These are phyloP conservation scores for Atherinomorus stipes DNA, from an alignment of 2,113 vertebrate species.

Conservation along the genomic window DNA sequence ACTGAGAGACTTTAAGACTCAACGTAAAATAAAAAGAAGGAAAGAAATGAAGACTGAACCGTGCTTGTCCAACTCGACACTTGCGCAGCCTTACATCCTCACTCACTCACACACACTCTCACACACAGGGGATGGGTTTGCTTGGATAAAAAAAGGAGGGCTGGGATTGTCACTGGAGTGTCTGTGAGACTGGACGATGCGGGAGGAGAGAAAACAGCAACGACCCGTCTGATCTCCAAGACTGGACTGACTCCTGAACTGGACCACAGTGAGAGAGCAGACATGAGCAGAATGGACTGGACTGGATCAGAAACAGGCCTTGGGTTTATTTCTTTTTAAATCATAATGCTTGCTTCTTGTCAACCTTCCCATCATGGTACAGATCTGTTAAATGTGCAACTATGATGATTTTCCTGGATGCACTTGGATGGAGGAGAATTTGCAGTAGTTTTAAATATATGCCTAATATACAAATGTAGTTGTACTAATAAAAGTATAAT, in stretches of 20 bases:
- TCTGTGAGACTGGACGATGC: conserved; percentile 53
- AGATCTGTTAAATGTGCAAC: background rate
- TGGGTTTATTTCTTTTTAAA: background rate
- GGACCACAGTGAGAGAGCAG: background rate
- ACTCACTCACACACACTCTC: conserved; percentile 4
- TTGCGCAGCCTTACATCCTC: conserved; percentile 12
- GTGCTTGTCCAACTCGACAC: conserved; percentile 30
- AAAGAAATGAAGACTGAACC: background rate
- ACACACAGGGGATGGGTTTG: conserved; percentile 26
- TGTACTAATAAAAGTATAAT: no score
- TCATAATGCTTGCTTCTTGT: background rate
- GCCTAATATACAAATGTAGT: no score
- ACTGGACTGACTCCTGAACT: conserved; percentile 6
- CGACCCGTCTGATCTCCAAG: conserved; percentile 35
- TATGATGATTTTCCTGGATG: no score
- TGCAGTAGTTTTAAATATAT: no score
- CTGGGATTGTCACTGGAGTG: conserved; percentile 70
- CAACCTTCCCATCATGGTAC: background rate
- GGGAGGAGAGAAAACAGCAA: conserved; percentile 30
- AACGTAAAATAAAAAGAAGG: background rate
- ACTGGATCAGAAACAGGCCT: background rate
- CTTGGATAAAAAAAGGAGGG: conserved; percentile 5
- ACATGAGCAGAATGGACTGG: conserved; percentile 19
- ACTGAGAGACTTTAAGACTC: conserved; percentile 30
- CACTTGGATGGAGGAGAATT: no score